These are phyloP conservation scores for Polymixis lichenea DNA, from an alignment of 2,888 invertebrate species.

Conservation along the genomic window DNA sequence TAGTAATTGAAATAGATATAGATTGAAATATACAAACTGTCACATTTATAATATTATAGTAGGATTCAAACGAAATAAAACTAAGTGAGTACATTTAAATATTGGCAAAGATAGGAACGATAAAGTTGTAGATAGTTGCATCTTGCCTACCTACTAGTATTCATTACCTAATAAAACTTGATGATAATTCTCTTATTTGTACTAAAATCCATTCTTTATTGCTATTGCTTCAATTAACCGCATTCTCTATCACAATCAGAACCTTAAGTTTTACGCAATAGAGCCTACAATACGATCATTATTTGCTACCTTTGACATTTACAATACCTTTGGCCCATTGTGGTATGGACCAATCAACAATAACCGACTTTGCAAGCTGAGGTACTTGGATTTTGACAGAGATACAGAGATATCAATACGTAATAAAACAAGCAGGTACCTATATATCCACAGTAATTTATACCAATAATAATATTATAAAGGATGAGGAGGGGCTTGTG, in stretches of 20 bases:
- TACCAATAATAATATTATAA: too few species aligned
- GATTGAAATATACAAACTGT: too few species aligned
- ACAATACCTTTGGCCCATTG: constrained; percentile 43
- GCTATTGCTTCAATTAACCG: constrained; percentile 41
- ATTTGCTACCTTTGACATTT: constrained; percentile 54
- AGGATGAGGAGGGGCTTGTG: too few species aligned
- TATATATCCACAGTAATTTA: too few species aligned
- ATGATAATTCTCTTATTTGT: constrained; percentile 35
- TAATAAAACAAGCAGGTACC: neutral
- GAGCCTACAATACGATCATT: constrained; percentile 22
- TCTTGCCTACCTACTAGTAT: neutral
- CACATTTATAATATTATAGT: too few species aligned
- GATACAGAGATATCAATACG: constrained; percentile 5
- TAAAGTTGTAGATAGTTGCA: neutral
- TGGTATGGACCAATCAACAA: constrained; percentile 51
- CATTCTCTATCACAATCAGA: constrained; percentile 9
- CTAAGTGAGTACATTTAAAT: neutral
- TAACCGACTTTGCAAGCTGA: constrained; percentile 45
- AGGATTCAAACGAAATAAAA: neutral
- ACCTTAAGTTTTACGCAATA: constrained; percentile 47
- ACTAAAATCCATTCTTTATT: constrained; percentile 44
- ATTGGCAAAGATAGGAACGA: neutral
- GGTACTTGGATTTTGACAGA: constrained; percentile 44
- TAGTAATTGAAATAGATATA: too few species aligned
- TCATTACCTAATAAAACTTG: constrained; percentile 48